Base-by-base conservation (phyloP, 2,888 invertebrate genomes). In the Chrysolina haemoptera region DNA sequence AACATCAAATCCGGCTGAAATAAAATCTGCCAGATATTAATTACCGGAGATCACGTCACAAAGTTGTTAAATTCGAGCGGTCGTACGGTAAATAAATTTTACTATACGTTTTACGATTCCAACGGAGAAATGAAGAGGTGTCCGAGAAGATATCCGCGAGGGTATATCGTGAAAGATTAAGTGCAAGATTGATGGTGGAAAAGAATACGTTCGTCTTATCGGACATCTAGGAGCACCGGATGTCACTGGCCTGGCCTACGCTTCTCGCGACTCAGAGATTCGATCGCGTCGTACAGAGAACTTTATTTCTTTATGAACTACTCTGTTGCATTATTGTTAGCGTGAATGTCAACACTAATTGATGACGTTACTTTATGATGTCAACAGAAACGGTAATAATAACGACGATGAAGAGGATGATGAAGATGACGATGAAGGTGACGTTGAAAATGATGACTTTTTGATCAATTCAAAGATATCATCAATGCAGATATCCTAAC, bases 71-170 rank as follows among this genome's bases (percentile, higher is more conserved):
- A 64, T 70, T 70, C 70, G 70, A 64, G 70, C 70, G 53, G 41
- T 64, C 70, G 70, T 70, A 70, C 63, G 63, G 68, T 72, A 72
- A 72, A 68, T 72, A 68, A 68, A 72, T 68, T 72, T 70, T 63
- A 70, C 50, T 70, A 64, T 70, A 16, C 70, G 43, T 70, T 70
- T 72, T 72, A 72, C 72, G 72, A 72, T 55, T 53, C 46, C 68
- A 62, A 16, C 53, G 50, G 16, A 72, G 72, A 68, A 68, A 72
- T 72, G 72, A 72, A 72, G 68, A 72, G 72, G 72, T 72, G 72
- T 68, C 72, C 68, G 72, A 63, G 68, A 63, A 72, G 53, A 63
- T 72, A 72, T 67, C 71, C 53, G 53, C 67, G 67, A 35, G 59
- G 55, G 53, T 67, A 67, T 53, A 67, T 53, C 67, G 53, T 67